Evolutionary conservation across 2,888 invertebrate species (phyloP).

Genomic region (Oegoconia quadripuncta): DNA sequence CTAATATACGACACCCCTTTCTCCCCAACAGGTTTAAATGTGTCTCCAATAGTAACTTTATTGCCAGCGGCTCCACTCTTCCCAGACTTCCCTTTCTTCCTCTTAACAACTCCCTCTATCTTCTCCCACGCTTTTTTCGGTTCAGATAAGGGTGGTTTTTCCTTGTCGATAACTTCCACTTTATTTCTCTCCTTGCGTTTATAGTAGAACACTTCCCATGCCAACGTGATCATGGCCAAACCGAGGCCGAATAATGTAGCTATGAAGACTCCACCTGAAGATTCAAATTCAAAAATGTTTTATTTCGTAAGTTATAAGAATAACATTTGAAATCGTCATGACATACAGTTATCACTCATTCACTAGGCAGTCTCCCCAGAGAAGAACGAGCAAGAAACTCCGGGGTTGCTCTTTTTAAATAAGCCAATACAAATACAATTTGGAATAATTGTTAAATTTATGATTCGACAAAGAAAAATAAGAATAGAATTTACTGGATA

Average conservation of each 20-base stretch:
- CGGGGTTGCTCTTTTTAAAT: too few species aligned
- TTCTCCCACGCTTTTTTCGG: constrained; percentile 33
- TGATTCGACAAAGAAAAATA: too few species aligned
- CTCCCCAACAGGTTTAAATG: constrained; percentile 57
- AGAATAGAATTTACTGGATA: too few species aligned
- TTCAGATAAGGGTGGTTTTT: constrained; percentile 35
- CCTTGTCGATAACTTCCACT: constrained; percentile 40
- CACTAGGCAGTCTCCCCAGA: too few species aligned
- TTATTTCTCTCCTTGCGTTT: constrained; percentile 74
- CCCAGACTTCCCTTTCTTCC: constrained; percentile 28
- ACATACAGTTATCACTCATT: too few species aligned
- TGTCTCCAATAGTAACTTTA: constrained; percentile 66
- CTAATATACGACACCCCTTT: constrained; percentile 58
- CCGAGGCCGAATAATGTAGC: constrained; percentile 92
- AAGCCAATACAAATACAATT: too few species aligned
- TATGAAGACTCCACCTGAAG: constrained; percentile 91
- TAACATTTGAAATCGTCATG: too few species aligned
- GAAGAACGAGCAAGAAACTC: too few species aligned
- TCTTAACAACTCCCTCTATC: constrained; percentile 28
- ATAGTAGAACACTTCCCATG: constrained; percentile 90
- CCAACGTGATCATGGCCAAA: constrained; percentile 90
- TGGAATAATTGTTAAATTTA: too few species aligned
- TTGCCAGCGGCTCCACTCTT: constrained; percentile 27
- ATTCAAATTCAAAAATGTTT: too few species aligned
- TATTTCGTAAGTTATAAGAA: too few species aligned